Conservation (phyloP, 2,797 vertebrate genomes). For the Synaphobranchus kaupii region DNA sequence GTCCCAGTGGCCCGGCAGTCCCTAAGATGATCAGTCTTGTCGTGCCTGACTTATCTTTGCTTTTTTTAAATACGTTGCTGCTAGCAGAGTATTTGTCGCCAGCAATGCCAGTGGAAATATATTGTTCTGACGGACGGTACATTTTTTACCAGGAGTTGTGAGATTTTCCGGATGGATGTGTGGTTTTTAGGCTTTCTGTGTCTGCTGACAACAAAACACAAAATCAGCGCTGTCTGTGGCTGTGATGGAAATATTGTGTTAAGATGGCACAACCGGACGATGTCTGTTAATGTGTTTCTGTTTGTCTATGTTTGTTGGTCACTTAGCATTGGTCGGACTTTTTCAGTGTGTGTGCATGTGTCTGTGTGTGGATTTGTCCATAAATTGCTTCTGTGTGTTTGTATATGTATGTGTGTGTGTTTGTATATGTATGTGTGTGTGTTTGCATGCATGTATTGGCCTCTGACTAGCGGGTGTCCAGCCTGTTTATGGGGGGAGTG, state of each 20-base stretch:
- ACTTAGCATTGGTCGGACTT: no score
- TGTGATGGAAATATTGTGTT: constrained; percentile 32
- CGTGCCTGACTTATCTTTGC: background rate
- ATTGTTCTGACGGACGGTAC: no score
- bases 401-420: background rate
- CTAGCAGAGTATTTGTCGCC: no score
- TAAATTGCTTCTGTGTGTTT: background rate
- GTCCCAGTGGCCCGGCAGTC: background rate
- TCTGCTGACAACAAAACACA: background rate
- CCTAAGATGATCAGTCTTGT: background rate
- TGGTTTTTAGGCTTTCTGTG: no score
- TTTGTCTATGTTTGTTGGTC: constrained; percentile 41
- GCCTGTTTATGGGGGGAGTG: background rate
- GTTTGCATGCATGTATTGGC: background rate
- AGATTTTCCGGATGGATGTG: no score
- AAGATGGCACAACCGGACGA: background rate
- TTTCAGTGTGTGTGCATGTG: constrained; percentile 17
- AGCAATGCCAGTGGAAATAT: no score
- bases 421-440: background rate
- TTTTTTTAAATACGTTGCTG: no score
- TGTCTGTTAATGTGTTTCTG: constrained; percentile 44
- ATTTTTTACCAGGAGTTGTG: no score
- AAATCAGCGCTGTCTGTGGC: constrained; percentile 39
- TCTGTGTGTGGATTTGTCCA: constrained; percentile 31
- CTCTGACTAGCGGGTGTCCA: background rate